phyloP scores from a whole-genome alignment of 2,797 vertebrate species.

The Smutsia temminckii region DNA sequence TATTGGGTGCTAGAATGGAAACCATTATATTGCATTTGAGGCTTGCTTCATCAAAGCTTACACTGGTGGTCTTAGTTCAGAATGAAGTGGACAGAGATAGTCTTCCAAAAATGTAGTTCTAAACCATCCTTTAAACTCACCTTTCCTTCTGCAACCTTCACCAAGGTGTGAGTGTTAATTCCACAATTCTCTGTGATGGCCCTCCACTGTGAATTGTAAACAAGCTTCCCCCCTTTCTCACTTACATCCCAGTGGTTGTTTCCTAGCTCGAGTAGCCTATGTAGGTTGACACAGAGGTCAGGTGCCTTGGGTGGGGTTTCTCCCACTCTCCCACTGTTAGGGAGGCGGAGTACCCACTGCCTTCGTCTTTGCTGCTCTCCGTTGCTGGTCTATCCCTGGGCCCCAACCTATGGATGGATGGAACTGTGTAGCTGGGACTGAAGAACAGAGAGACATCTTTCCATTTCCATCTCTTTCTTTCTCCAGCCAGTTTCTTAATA shows the following conservation, averaged over 20 bases:
- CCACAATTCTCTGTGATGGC: background rate
- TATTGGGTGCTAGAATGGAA: background rate
- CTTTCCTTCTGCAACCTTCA: background rate
- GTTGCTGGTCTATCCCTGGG: accelerated
- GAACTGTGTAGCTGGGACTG: background rate
- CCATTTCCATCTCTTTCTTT: background rate
- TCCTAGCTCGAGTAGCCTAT: background rate
- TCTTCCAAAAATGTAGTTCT: background rate
- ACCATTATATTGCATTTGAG: accelerated
- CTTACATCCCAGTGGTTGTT: background rate
- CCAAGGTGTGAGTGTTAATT: background rate
- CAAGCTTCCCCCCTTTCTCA: accelerated
- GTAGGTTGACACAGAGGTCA: background rate
- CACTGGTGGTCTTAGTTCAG: background rate
- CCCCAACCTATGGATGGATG: background rate
- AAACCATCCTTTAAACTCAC: background rate
- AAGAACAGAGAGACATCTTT: background rate
- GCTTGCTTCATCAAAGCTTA: background rate
- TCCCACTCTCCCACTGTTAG: background rate
- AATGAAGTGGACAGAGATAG: background rate
- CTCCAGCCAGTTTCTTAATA: background rate
- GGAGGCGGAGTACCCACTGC: background rate
- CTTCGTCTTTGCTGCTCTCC: background rate
- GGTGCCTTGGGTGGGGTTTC: background rate
- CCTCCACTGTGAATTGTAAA: background rate